Evolutionary conservation across 2,888 invertebrate species (phyloP).

Genomic region (Diloba caeruleocephala): DNA sequence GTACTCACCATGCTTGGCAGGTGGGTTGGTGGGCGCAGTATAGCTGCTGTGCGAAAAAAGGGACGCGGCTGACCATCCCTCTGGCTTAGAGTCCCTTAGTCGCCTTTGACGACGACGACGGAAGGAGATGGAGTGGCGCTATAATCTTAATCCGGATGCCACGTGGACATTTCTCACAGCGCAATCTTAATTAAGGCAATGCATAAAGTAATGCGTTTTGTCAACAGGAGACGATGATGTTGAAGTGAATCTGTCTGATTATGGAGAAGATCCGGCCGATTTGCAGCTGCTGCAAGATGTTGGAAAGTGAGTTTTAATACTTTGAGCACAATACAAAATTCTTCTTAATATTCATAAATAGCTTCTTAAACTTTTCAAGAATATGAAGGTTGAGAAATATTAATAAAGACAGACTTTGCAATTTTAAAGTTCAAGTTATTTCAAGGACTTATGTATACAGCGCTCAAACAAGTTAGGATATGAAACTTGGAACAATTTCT

Average conservation of each 20-base stretch:
- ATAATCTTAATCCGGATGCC: no score
- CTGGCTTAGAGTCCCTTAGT: no score
- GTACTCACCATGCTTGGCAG: no score
- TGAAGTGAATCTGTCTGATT: conserved; percentile 86
- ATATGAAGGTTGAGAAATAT: conserved; percentile 17
- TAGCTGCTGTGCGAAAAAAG: no score
- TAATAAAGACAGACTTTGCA: conserved; percentile 18
- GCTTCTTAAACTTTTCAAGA: conserved; percentile 21
- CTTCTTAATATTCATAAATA: no score
- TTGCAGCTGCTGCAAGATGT: conserved; percentile 91
- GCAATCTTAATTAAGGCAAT: conserved; percentile 7
- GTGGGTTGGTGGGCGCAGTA: no score
- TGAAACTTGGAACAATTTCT: not conserved
- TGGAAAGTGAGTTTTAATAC: conserved; percentile 90
- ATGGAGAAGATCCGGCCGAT: conserved; percentile 91
- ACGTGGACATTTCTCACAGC: not conserved
- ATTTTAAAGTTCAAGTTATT: conserved; percentile 18
- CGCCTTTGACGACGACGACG: no score
- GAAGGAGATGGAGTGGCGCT: no score
- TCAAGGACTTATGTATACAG: conserved; percentile 1
- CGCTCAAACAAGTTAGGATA: conserved; percentile 3
- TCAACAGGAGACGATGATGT: conserved; percentile 85
- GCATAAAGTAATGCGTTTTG: conserved; percentile 29
- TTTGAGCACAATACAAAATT: not conserved
- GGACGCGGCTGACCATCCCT: no score